phyloP scores from a whole-genome alignment of 2,113 vertebrate species.

The Coturnix japonica region DNA sequence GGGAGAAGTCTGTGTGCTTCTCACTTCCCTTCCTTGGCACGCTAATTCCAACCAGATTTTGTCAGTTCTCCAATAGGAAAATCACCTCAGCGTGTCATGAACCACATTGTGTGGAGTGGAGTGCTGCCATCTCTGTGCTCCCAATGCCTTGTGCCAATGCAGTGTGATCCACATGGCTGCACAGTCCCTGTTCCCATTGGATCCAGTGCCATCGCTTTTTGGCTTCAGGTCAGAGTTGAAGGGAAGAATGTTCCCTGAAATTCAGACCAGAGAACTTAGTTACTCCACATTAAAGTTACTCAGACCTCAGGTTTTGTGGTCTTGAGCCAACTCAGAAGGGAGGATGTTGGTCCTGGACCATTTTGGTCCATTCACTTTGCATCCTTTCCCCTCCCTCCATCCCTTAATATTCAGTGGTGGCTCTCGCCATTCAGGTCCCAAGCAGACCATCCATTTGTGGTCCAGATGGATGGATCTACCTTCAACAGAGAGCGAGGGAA shows the following conservation, averaged over 20 bases:
- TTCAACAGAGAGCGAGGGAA: background rate
- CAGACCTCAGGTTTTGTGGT: background rate
- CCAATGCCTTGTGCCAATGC: background rate
- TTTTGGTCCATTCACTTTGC: background rate
- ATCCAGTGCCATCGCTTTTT: background rate
- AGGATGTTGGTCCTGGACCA: background rate
- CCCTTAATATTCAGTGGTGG: fast-evolving
- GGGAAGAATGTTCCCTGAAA: background rate
- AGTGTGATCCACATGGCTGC: background rate
- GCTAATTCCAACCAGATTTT: conserved; percentile 49
- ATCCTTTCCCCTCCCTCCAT: fast-evolving
- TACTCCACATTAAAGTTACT: background rate
- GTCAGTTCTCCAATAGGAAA: conserved; percentile 27
- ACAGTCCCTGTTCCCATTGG: too few relatives aligned
- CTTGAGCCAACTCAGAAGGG: background rate
- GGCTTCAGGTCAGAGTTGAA: background rate
- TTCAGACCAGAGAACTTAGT: background rate
- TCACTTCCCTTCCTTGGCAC: conserved; percentile 26
- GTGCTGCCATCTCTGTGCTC: background rate
- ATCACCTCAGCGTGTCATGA: background rate
- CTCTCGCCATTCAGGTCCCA: background rate
- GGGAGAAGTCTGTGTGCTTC: conserved; percentile 8
- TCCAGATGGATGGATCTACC: too few relatives aligned
- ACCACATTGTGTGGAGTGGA: background rate
- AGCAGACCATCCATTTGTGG: too few relatives aligned